Evolutionary conservation across 2,113 vertebrate genomes (phyloP).

Genomic region (Micromys minutus): DNA sequence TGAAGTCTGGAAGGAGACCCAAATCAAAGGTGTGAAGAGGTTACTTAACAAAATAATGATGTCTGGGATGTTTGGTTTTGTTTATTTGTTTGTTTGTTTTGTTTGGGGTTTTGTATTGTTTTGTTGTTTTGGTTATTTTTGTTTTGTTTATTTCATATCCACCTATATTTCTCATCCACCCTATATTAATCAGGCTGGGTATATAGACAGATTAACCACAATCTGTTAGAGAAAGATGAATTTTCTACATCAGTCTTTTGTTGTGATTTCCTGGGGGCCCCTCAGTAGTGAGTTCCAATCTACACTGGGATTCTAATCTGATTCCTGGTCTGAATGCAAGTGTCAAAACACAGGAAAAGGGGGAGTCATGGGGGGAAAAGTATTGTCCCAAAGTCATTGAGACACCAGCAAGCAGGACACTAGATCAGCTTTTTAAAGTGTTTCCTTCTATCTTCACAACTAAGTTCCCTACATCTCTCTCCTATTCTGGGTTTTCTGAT

Average conservation of each 20-base stretch:
- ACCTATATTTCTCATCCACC: background rate
- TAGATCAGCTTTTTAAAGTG: background rate
- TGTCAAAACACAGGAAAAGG: background rate
- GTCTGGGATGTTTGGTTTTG: background rate
- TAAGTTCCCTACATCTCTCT: background rate
- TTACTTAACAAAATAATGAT: slow-evolving; percentile 10
- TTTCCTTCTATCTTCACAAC: slow-evolving; percentile 32
- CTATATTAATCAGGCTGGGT: background rate
- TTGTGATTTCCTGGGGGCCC: background rate
- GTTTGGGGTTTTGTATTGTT: no score
- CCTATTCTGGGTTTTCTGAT: background rate
- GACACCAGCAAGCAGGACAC: background rate
- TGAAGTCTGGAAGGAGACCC: background rate
- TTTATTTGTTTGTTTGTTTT: no score
- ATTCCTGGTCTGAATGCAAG: background rate
- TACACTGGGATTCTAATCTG: background rate
- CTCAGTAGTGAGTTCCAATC: background rate
- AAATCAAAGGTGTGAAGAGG: background rate
- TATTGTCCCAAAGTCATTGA: slow-evolving; percentile 3
- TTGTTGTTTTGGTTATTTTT: no score
- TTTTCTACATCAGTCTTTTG: background rate
- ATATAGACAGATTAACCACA: background rate
- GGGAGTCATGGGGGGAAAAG: background rate
- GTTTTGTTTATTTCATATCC: background rate
- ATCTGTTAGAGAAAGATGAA: slow-evolving; percentile 8